Percentiles rank a stretch among this genome's conserved stretches.
phyloP scores from a whole-genome alignment of 2,888 invertebrate genomes.

The Cephus runcator region DNA sequence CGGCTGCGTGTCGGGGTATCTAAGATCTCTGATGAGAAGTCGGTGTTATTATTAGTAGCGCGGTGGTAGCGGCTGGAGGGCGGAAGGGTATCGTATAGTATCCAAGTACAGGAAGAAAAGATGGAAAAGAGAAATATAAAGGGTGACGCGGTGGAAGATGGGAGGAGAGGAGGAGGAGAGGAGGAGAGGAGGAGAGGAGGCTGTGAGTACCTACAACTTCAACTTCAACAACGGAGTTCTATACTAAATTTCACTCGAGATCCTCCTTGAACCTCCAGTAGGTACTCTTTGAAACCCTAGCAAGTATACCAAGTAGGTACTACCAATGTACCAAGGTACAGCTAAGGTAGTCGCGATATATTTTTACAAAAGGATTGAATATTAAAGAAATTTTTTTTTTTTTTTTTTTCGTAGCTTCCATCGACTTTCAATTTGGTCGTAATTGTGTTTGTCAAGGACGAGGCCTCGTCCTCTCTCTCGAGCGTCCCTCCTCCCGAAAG shows the following conservation, averaged over 20 bases:
- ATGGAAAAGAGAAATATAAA: not conserved
- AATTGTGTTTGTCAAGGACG: not conserved
- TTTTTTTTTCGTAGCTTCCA: not conserved
- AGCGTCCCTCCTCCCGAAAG: not conserved
- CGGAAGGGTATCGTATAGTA: not conserved
- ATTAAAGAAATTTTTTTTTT: too few relatives aligned
- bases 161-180: not conserved
- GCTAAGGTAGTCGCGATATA: not conserved
- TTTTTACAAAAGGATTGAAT: not conserved
- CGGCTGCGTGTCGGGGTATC: conserved; percentile 30
- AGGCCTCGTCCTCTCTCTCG: not conserved
- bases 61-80: not conserved
- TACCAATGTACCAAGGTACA: too few relatives aligned
- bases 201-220: conserved; percentile 15
- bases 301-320: not conserved
- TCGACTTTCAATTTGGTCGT: not conserved
- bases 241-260: conserved; percentile 25
- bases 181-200: conserved; percentile 12
- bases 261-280: conserved; percentile 17
- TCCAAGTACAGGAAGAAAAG: not conserved
- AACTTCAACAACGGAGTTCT: not conserved
- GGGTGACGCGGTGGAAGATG: not conserved
- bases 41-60: not conserved
- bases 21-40: conserved; percentile 28
- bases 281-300: not conserved